Percentiles rank a stretch among this genome's conserved stretches.
Conservation (phyloP, 2,888 invertebrate species). For the Julus scandinavius region DNA sequence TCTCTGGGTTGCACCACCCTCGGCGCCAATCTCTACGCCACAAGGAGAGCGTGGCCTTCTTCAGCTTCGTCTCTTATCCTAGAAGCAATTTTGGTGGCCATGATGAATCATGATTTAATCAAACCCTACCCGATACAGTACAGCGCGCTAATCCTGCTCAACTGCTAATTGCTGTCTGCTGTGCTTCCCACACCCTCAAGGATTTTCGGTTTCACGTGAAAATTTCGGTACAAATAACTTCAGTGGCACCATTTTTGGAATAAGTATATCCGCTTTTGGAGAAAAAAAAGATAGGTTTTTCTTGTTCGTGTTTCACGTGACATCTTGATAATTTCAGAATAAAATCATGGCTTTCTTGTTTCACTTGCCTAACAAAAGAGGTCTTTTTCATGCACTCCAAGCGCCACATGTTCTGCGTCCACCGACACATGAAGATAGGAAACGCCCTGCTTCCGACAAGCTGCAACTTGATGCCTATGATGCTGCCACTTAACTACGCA, state of each 20-base stretch:
- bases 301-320: too few relatives aligned
- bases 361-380: too few relatives aligned
- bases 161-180: not conserved
- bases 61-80: not conserved
- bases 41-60: conserved; percentile 1
- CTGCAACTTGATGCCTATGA: too few relatives aligned
- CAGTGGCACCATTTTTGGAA: not conserved
- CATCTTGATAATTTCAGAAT: too few relatives aligned
- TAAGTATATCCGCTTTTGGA: not conserved
- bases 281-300: too few relatives aligned
- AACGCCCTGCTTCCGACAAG: too few relatives aligned
- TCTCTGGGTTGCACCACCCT: not conserved
- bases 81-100: not conserved
- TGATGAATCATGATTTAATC: conserved; percentile 1
- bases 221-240: not conserved
- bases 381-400: too few relatives aligned
- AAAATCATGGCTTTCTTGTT: too few relatives aligned
- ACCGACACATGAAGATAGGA: too few relatives aligned
- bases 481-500: too few relatives aligned
- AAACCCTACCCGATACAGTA: not conserved
- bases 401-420: too few relatives aligned
- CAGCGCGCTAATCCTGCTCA: not conserved
- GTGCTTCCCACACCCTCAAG: not conserved
- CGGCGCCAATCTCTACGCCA: not conserved
- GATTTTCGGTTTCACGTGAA: not conserved